phyloP scores from a whole-genome alignment of 2,888 invertebrate genomes.

The Orthosia incerta region DNA sequence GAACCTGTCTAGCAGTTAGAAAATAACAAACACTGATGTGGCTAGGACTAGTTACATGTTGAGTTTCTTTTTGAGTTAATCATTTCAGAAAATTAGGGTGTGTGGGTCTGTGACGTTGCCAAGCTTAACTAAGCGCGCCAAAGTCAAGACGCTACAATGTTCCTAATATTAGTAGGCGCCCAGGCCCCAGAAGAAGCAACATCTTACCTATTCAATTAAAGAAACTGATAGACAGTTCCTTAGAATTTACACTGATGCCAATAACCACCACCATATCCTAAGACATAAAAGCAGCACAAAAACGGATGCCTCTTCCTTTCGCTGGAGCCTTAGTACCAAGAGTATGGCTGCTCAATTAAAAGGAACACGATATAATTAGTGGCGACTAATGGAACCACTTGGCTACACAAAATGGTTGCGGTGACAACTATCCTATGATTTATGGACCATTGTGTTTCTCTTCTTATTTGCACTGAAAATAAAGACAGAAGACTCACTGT shows the following conservation, averaged over 20 bases:
- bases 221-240: not conserved
- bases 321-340: slow-evolving; percentile 22
- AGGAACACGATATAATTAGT: slow-evolving; percentile 59
- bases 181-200: not conserved
- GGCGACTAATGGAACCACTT: slow-evolving; percentile 40
- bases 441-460: slow-evolving; percentile 63
- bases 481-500: slow-evolving; percentile 30
- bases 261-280: slow-evolving; percentile 1
- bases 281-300: slow-evolving; percentile 4
- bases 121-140: not conserved
- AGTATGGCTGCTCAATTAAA: slow-evolving; percentile 53
- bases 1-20: not conserved
- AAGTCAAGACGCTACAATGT: not conserved
- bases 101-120: no score
- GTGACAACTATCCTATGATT: slow-evolving; percentile 63
- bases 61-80: not conserved
- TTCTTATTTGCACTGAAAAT: slow-evolving; percentile 12
- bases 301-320: slow-evolving; percentile 20
- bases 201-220: not conserved
- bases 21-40: not conserved
- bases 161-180: not conserved
- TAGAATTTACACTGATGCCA: not conserved
- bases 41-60: not conserved
- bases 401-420: slow-evolving; percentile 45
- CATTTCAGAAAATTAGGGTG: not conserved